Evolutionary conservation across 2,113 vertebrate genomes (phyloP).

Genomic region (Eptesicus fuscus): DNA sequence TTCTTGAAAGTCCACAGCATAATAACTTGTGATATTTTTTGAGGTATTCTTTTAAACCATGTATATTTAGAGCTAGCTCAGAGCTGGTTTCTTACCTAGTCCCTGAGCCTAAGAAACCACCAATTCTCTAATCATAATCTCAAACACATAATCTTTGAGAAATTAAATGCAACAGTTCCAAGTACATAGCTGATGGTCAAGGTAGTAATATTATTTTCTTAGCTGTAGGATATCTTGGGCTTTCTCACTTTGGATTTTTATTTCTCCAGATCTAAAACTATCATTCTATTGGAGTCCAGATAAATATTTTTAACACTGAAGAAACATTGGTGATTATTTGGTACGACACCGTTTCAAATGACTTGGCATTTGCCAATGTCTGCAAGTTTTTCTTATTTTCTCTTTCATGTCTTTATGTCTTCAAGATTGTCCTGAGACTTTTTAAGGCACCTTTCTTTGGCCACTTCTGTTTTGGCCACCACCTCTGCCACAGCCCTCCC

Average conservation of each 20-base stretch:
- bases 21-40: background rate
- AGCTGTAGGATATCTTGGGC: constrained; percentile 81
- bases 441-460: constrained; percentile 78
- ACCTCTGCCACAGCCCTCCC: background rate
- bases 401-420: constrained; percentile 90
- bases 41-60: background rate
- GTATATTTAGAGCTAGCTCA: background rate
- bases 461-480: constrained; percentile 68
- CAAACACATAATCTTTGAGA: background rate
- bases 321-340: constrained; percentile 75
- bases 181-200: constrained; percentile 81
- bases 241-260: constrained; percentile 85
- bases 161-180: constrained; percentile 59
- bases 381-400: constrained; percentile 81
- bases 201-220: constrained; percentile 83
- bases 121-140: background rate
- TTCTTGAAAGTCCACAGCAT: background rate
- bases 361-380: constrained; percentile 70
- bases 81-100: background rate
- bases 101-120: background rate
- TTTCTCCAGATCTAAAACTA: constrained; percentile 86
- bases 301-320: constrained; percentile 78
- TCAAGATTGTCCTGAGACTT: constrained; percentile 85
- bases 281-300: constrained; percentile 84
- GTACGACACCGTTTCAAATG: constrained; percentile 62